phyloP scores from a whole-genome alignment of 2,888 invertebrate species.

The Mamestra brassicae region DNA sequence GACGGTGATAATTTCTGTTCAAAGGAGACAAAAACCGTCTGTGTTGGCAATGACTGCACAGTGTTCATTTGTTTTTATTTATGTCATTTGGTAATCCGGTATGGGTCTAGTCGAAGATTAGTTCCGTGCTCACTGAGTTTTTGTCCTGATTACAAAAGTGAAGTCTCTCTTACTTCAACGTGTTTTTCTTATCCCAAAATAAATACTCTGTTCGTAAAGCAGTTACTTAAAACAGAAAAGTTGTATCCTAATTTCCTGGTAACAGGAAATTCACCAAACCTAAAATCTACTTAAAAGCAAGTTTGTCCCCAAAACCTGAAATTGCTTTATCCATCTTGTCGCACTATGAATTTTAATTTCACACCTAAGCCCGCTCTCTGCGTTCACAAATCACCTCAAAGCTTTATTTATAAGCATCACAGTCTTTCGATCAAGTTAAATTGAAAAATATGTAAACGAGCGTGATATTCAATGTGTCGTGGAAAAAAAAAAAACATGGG shows the following conservation, averaged over 20 bases:
- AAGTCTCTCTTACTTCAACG: conserved; percentile 7
- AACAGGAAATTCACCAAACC: conserved; percentile 2
- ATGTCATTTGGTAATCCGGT: conserved; percentile 42
- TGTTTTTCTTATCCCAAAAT: not conserved
- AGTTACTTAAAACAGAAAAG: not conserved
- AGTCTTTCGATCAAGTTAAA: conserved; percentile 78
- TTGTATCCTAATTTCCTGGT: not conserved
- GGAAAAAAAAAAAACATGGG: conserved; percentile 86
- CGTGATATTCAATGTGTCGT: conserved; percentile 83
- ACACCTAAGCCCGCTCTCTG: conserved; percentile 59
- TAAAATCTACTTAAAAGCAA: not conserved
- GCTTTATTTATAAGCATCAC: conserved; percentile 77
- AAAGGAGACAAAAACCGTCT: conserved; percentile 69
- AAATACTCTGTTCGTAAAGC: not conserved
- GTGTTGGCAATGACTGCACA: conserved; percentile 59
- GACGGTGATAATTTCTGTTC: conserved; percentile 78
- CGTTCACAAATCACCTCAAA: conserved; percentile 74
- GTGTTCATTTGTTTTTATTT: conserved; percentile 52
- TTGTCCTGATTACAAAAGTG: conserved; percentile 13
- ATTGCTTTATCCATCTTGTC: conserved; percentile 36
- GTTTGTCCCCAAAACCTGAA: conserved; percentile 27
- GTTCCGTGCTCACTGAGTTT: conserved; percentile 41
- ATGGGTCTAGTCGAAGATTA: conserved; percentile 47
- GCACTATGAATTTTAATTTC: conserved; percentile 65
- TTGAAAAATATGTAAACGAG: conserved; percentile 88